Evolutionary conservation across 2,888 invertebrate genomes (phyloP).

Genomic region (Oscheius sp.): DNA sequence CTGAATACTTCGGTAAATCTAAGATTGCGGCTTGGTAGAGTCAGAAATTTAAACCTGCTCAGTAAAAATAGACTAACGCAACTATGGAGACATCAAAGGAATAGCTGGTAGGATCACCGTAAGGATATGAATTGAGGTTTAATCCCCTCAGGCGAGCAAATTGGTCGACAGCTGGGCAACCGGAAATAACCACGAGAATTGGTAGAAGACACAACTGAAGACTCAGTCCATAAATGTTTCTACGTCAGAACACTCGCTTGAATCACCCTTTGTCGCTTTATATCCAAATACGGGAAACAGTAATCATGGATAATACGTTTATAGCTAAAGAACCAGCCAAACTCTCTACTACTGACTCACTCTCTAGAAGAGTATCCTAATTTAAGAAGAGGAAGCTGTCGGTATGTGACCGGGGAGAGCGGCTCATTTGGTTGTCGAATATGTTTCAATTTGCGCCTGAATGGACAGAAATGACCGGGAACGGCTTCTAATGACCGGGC

Average conservation of each 20-base stretch:
- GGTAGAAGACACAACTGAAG: conserved; percentile 1
- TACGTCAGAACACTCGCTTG: background rate
- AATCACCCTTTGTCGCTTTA: too few species aligned
- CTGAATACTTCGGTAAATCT: too few species aligned
- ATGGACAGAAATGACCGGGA: conserved; percentile 39
- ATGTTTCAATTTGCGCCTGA: conserved; percentile 40
- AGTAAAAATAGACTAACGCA: background rate
- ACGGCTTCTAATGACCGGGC: conserved; percentile 38
- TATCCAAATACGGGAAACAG: too few species aligned
- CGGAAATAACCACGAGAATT: conserved; percentile 25
- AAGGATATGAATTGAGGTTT: conserved; percentile 32
- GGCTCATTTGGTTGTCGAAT: conserved; percentile 37
- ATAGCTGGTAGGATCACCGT: conserved; percentile 27
- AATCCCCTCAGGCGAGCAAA: conserved; percentile 36
- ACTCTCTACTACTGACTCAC: too few species aligned
- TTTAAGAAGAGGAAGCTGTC: conserved; percentile 15
- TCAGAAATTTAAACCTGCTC: too few species aligned
- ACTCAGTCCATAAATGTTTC: background rate
- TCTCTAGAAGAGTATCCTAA: background rate
- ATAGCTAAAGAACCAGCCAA: too few species aligned
- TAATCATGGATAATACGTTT: too few species aligned
- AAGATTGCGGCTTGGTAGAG: too few species aligned
- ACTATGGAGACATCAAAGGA: background rate
- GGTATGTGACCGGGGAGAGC: conserved; percentile 18
- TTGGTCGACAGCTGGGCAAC: conserved; percentile 33